Evolutionary conservation across 2,888 invertebrate genomes (phyloP).

Genomic region (Falcaria lacertinaria): DNA sequence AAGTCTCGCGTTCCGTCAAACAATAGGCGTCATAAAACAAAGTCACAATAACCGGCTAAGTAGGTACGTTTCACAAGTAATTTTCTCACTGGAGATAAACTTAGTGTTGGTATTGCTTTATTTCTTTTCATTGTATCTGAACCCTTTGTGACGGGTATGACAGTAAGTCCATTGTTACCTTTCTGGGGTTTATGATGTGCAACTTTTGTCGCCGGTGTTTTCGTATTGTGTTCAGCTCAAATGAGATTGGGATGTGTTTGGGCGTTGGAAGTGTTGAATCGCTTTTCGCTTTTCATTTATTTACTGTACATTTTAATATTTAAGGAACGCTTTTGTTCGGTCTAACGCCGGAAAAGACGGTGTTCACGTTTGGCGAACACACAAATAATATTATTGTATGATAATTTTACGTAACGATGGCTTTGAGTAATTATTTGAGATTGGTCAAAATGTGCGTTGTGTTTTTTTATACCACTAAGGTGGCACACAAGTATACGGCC

Average conservation of each 20-base stretch:
- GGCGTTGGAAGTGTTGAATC: slow-evolving; percentile 1
- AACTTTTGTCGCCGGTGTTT: slow-evolving; percentile 37
- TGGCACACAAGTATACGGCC: too few relatives aligned
- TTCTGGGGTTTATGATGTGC: slow-evolving; percentile 53
- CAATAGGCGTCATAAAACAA: slow-evolving; percentile 31
- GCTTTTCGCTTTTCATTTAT: slow-evolving; percentile 1
- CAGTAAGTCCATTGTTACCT: slow-evolving; percentile 48
- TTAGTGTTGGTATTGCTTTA: slow-evolving; percentile 39
- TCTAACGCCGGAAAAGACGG: too few relatives aligned
- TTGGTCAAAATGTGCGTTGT: too few relatives aligned
- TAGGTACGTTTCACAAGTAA: slow-evolving; percentile 27
- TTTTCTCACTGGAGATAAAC: slow-evolving; percentile 42
- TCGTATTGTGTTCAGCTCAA: slow-evolving; percentile 24
- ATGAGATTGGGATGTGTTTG: slow-evolving; percentile 22
- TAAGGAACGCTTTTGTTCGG: neutral
- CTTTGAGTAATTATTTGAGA: too few relatives aligned
- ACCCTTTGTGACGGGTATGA: slow-evolving; percentile 45
- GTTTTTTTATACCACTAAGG: too few relatives aligned
- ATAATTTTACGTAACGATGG: too few relatives aligned
- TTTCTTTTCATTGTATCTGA: slow-evolving; percentile 50
- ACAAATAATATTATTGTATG: too few relatives aligned
- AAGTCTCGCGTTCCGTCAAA: slow-evolving; percentile 21
- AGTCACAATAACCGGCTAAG: slow-evolving; percentile 26
- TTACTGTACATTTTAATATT: neutral
- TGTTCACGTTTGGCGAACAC: too few relatives aligned